These are phyloP conservation scores for Monochamus alternatus DNA, from an alignment of 2,888 invertebrate species.

Conservation along the genomic window DNA sequence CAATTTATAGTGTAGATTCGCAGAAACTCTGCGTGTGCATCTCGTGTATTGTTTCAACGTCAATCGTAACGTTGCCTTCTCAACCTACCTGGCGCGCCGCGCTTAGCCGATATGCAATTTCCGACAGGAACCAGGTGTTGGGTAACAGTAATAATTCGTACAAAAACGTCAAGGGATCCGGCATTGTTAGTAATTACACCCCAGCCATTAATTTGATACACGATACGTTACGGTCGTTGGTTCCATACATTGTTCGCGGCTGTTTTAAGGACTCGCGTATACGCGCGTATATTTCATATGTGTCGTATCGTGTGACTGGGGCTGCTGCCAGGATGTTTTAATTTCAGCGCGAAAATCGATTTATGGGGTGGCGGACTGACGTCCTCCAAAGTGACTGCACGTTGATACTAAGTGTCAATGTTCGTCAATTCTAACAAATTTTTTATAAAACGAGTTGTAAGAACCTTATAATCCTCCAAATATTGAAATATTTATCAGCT, in stretches of 20 bases:
- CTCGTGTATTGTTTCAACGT: conserved; percentile 4
- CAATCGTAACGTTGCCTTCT: conserved; percentile 14
- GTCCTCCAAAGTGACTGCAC: neutral
- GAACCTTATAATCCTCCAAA: no score
- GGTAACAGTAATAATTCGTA: conserved; percentile 49
- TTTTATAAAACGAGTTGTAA: no score
- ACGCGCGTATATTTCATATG: conserved; percentile 10
- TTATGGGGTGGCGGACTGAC: neutral
- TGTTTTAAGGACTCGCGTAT: conserved; percentile 23
- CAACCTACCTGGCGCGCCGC: conserved; percentile 29
- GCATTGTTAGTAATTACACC: conserved; percentile 52
- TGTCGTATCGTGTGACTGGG: conserved; percentile 18
- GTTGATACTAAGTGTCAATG: no score
- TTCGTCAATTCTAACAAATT: no score
- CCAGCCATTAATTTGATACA: conserved; percentile 50
- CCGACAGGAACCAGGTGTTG: conserved; percentile 54
- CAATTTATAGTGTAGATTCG: no score
- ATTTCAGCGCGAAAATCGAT: conserved; percentile 17
- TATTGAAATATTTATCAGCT: no score
- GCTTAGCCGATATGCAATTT: conserved; percentile 50
- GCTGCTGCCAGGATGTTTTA: conserved; percentile 18
- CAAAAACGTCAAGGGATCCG: conserved; percentile 51
- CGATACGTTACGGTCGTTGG: conserved; percentile 47
- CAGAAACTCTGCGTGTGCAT: no score
- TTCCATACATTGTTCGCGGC: conserved; percentile 19